Percentiles rank a stretch among this genome's conserved stretches.
phyloP scores from a whole-genome alignment of 2,113 vertebrate genomes.

The Carassius carassius region DNA sequence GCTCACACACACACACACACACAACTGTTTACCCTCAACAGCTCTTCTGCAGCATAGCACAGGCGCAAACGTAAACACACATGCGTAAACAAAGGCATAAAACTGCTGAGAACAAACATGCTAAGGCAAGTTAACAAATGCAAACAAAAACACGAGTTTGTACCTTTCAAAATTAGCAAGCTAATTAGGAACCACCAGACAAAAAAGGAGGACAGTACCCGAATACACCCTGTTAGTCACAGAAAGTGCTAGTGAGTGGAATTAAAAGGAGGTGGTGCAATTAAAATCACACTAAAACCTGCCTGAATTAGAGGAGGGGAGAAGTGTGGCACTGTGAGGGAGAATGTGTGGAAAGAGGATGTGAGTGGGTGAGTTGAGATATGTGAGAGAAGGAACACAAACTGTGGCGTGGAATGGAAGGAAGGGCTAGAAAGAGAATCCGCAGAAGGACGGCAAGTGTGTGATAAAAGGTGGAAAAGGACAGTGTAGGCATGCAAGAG shows the following conservation, averaged over 20 bases:
- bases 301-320: slow-evolving; percentile 31
- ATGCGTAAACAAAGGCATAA: slow-evolving; percentile 25
- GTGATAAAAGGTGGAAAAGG: slow-evolving; percentile 33
- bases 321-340: background rate
- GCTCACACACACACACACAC: slow-evolving; percentile 35
- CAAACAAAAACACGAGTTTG: background rate
- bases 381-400: slow-evolving; percentile 8
- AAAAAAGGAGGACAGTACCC: background rate
- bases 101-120: background rate
- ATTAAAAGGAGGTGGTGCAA: slow-evolving; percentile 1
- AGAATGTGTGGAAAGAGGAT: background rate
- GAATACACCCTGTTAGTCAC: background rate
- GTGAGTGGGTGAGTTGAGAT: slow-evolving; percentile 24
- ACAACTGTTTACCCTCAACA: slow-evolving; percentile 47
- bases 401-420: background rate
- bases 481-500: background rate
- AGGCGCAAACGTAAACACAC: slow-evolving; percentile 36
- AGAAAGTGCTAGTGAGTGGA: background rate
- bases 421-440: background rate
- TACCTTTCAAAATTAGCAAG: background rate
- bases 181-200: background rate
- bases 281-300: slow-evolving; percentile 8
- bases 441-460: background rate
- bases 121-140: slow-evolving; percentile 5
- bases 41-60: slow-evolving; percentile 31